phyloP scores from a whole-genome alignment of 2,888 invertebrate genomes.

The Athetis lepigone region DNA sequence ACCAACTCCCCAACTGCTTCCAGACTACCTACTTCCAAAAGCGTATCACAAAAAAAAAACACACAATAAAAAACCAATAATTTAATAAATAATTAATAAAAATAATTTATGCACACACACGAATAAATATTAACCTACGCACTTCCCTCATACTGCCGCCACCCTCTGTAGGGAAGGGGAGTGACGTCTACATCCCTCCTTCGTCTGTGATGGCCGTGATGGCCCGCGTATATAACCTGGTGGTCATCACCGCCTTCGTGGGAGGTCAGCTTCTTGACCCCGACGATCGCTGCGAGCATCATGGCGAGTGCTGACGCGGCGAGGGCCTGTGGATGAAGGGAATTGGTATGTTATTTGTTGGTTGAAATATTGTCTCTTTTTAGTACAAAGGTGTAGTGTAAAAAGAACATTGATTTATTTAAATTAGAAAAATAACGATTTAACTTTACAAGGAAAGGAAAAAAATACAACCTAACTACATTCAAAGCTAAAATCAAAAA shows the following conservation, averaged over 20 bases:
- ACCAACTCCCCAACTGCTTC: not conserved
- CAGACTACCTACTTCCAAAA: not conserved
- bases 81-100: slow-evolving; percentile 64
- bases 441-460: too few species aligned
- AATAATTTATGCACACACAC: slow-evolving; percentile 58
- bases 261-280: slow-evolving; percentile 93
- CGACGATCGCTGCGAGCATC: slow-evolving; percentile 94
- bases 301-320: slow-evolving; percentile 93
- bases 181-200: slow-evolving; percentile 76
- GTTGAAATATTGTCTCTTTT: not conserved
- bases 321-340: slow-evolving; percentile 84
- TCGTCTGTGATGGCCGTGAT: slow-evolving; percentile 91
- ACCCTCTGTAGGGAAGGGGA: slow-evolving; percentile 89
- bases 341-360: not conserved
- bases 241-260: slow-evolving; percentile 91
- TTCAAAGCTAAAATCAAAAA: too few species aligned
- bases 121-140: slow-evolving; percentile 53
- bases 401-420: too few species aligned
- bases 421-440: too few species aligned
- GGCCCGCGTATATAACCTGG: slow-evolving; percentile 91
- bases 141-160: slow-evolving; percentile 76
- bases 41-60: slow-evolving; percentile 17
- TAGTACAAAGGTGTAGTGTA: too few species aligned
- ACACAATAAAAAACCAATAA: slow-evolving; percentile 50
- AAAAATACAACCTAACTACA: too few species aligned